These are phyloP conservation scores for Lasioglossum pauxillum DNA, from an alignment of 2,888 invertebrate genomes.

Conservation along the genomic window DNA sequence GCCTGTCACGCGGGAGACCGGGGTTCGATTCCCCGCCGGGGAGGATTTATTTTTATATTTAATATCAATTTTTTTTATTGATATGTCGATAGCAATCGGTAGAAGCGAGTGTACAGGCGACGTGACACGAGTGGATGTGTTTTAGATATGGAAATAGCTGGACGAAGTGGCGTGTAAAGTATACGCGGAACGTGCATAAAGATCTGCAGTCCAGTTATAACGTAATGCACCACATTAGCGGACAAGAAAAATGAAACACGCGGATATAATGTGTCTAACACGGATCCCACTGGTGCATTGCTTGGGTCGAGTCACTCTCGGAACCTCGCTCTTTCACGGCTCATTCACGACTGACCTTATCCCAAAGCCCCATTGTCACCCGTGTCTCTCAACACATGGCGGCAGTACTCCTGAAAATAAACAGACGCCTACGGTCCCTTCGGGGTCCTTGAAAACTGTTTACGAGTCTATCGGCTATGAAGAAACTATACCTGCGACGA, in stretches of 20 bases:
- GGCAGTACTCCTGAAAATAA: background rate
- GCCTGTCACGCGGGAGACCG: constrained; percentile 56
- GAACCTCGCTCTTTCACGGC: constrained; percentile 6
- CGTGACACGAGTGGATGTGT: background rate
- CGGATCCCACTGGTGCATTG: background rate
- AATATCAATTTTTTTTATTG: background rate
- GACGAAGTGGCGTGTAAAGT: background rate
- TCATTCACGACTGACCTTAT: constrained; percentile 7
- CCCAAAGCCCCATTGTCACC: constrained; percentile 14
- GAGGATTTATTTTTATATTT: constrained; percentile 21
- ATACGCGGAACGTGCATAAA: background rate
- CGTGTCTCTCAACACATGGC: background rate
- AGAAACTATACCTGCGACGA: background rate
- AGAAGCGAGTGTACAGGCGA: background rate
- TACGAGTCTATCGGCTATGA: background rate
- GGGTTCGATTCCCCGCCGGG: constrained; percentile 60
- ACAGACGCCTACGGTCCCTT: background rate
- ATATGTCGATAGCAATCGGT: background rate
- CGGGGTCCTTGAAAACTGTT: background rate
- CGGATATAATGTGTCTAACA: background rate
- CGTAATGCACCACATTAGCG: background rate
- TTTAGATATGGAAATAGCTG: constrained; percentile 3
- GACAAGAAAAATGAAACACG: background rate
- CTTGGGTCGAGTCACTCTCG: background rate
- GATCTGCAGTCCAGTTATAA: background rate